These are phyloP conservation scores for Galemys pyrenaicus DNA, from an alignment of 2,113 vertebrate genomes.

Conservation along the genomic window DNA sequence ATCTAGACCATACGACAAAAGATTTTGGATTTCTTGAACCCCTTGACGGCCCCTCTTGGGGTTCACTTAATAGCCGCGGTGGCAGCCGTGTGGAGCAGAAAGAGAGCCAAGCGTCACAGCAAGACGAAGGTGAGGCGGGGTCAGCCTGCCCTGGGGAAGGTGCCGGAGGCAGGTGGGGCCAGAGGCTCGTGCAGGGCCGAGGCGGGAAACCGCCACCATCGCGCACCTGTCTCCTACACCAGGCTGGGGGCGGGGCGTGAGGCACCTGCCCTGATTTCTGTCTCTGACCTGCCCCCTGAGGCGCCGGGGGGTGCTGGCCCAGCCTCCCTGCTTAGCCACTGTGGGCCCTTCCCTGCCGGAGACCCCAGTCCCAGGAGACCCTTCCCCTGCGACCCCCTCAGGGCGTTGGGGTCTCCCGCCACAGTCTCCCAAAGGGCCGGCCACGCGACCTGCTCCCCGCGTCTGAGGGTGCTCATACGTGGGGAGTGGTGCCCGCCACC, in stretches of 20 bases:
- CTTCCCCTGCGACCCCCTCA: too few relatives aligned
- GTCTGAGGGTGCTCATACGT: too few relatives aligned
- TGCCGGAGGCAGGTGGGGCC: too few relatives aligned
- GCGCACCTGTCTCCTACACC: background rate
- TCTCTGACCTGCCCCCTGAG: background rate
- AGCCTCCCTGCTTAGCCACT: too few relatives aligned
- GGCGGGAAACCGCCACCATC: fast-evolving
- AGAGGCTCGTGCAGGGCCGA: background rate
- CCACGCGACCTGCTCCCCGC: too few relatives aligned
- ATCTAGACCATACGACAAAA: conserved; percentile 92
- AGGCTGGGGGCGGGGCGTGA: too few relatives aligned
- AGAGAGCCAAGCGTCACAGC: conserved; percentile 87
- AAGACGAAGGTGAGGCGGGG: conserved; percentile 90
- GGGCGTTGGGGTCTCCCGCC: too few relatives aligned
- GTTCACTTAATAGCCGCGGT: conserved; percentile 92
- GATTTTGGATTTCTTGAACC: conserved; percentile 93
- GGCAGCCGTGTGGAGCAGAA: conserved; percentile 93
- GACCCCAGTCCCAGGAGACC: background rate
- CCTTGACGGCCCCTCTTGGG: conserved; percentile 91
- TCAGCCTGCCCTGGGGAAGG: too few relatives aligned
- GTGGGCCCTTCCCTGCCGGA: fast-evolving
- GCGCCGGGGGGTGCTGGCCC: background rate
- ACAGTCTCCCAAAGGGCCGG: too few relatives aligned
- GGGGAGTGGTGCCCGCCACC: too few relatives aligned
- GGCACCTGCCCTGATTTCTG: too few relatives aligned